Conservation (phyloP, 2,888 invertebrate species). For the Dolomedes plantarius region DNA sequence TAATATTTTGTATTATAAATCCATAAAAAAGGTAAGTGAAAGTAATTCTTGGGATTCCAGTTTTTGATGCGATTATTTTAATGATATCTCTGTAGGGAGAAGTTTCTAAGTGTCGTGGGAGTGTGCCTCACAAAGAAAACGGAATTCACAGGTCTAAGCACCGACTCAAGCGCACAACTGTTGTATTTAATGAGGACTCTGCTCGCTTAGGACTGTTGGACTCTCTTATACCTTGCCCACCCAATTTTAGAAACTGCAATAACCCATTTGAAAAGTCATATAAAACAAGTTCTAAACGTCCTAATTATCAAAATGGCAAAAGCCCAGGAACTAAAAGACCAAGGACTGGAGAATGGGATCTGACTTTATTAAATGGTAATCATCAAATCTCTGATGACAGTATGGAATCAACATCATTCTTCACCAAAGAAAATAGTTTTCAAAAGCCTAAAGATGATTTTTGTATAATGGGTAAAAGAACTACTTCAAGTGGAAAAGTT, state of each 20-base stretch:
- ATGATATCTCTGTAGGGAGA: constrained; percentile 13
- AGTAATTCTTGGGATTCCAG: too few species aligned
- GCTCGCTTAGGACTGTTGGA: constrained; percentile 45
- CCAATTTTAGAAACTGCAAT: constrained; percentile 36
- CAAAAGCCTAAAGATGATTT: constrained; percentile 13
- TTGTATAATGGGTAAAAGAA: constrained; percentile 54
- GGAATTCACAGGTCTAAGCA: constrained; percentile 40
- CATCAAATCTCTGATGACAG: not conserved
- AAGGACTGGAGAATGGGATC: not conserved
- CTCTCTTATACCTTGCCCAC: constrained; percentile 48
- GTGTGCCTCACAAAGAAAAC: constrained; percentile 42
- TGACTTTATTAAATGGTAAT: constrained; percentile 24
- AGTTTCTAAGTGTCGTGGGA: constrained; percentile 41
- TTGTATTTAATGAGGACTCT: constrained; percentile 30
- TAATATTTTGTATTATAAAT: too few species aligned
- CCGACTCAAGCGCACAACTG: constrained; percentile 16
- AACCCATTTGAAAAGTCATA: constrained; percentile 38
- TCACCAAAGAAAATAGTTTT: constrained; percentile 52
- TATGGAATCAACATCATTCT: constrained; percentile 7
- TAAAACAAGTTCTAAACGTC: constrained; percentile 24
- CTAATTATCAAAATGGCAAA: not conserved
- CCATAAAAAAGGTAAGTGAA: too few species aligned
- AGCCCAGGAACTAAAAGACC: not conserved
- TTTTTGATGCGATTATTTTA: too few species aligned
- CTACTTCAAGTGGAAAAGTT: constrained; percentile 36